Evolutionary conservation across 2,113 vertebrate species (phyloP), one percentile per base, ranked within the genome.

Genomic region (Bostrychus sinensis): DNA sequence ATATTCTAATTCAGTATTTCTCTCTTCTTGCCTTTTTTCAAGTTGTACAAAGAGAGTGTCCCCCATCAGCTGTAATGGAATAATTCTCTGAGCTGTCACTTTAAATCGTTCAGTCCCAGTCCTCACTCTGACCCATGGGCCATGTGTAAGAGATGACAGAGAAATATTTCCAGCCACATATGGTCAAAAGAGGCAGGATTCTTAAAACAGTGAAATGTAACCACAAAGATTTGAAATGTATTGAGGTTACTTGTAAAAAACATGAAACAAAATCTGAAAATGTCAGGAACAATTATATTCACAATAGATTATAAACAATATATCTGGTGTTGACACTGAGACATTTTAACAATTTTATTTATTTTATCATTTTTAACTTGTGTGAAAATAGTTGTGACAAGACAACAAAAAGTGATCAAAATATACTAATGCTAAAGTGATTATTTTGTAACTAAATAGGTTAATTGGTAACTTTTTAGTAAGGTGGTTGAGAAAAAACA

Each of bases 41-140:
- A 58, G 43, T 54, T 62, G 65, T 60, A 59, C 39, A 59, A 16
- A 22, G 42, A 67, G 26, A 19, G 34, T 37, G 5, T 20, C 65
- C 64, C 58, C 36, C 55, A 72, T 56, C 56, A 53, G 48, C 53
- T 39, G 17, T 75, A 83, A 81, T 83, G 62, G 74, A 82, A 68
- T 85, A 65, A 70, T 78, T 76, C 73, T 70, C 75, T 57, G 58
- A 56, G 77, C 78, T 84, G 76, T 83, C 89, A 82, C 70, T 79
- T 83, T 72, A 63, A 62, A 83, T 85, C 39, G 70, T 59, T 63
- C 70, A 69, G 51, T 46, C 10, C 59, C 75, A 72, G 81, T 79
- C 69, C 41, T 54, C 28, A 34, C 46, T 17, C 5, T 23, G 28
- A 84, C 79, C 67, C 71, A 63, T 34, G 59, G 68, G 78, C 36